Evolutionary conservation across 2,888 invertebrate genomes (phyloP).

Genomic region (Pseudanteris insignis): DNA sequence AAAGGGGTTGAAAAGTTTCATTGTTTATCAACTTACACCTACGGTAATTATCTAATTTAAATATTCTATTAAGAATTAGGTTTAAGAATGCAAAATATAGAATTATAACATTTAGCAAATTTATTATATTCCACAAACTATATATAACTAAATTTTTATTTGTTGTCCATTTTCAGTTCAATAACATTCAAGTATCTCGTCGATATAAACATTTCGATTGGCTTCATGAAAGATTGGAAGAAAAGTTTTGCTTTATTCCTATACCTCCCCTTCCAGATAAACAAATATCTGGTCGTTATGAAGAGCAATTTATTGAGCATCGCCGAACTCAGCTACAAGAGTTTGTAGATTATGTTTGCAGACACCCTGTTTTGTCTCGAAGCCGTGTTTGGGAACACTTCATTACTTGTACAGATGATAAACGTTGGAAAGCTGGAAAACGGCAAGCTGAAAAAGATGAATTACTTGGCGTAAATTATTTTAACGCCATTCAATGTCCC

Average conservation of each 20-base stretch:
- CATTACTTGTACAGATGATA: slow-evolving; percentile 95
- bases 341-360: slow-evolving; percentile 96
- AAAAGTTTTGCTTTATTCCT: slow-evolving; percentile 93
- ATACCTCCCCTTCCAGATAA: slow-evolving; percentile 98
- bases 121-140: too few species aligned
- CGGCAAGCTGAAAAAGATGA: slow-evolving; percentile 94
- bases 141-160: slow-evolving; percentile 1
- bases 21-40: slow-evolving; percentile 95
- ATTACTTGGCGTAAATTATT: slow-evolving; percentile 88
- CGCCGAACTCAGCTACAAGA: slow-evolving; percentile 92
- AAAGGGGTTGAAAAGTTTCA: slow-evolving; percentile 96
- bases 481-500: slow-evolving; percentile 87
- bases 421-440: slow-evolving; percentile 97
- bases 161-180: too few species aligned
- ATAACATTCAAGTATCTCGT: slow-evolving; percentile 90
- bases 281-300: slow-evolving; percentile 96
- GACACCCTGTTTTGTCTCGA: slow-evolving; percentile 92
- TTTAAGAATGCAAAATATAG: too few species aligned
- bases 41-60: slow-evolving; percentile 74
- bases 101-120: too few species aligned
- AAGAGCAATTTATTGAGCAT: slow-evolving; percentile 96
- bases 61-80: slow-evolving; percentile 1
- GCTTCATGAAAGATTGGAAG: slow-evolving; percentile 92
- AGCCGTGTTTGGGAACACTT: slow-evolving; percentile 97
- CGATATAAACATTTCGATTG: slow-evolving; percentile 99